phyloP scores from a whole-genome alignment of 1,140 invertebrate genomes.

The Phthorimaea operculella region DNA sequence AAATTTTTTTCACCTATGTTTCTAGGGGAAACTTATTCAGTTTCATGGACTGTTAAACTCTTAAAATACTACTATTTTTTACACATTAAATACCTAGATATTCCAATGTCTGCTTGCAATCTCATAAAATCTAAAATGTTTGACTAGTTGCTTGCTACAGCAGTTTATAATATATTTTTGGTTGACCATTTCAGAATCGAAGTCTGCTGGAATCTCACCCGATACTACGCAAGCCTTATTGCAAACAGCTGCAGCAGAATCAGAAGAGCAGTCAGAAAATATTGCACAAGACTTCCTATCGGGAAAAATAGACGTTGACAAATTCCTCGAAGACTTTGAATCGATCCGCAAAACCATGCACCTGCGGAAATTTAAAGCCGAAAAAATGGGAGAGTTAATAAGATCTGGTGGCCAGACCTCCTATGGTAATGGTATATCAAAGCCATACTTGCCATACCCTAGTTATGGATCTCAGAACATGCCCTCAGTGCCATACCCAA shows the following conservation, averaged over 20 bases:
- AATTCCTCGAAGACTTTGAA: slow-evolving; percentile 83
- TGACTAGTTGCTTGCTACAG: not conserved
- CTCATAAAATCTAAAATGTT: no score
- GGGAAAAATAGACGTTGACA: slow-evolving; percentile 78
- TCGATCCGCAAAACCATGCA: slow-evolving; percentile 81
- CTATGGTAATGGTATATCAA: slow-evolving; percentile 49
- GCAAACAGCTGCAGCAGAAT: slow-evolving; percentile 86
- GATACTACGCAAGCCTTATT: slow-evolving; percentile 86
- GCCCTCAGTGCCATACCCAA: slow-evolving; percentile 66
- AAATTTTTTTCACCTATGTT: no score
- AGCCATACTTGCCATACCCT: slow-evolving; percentile 56
- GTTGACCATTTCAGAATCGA: slow-evolving; percentile 73
- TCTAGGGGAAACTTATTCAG: no score
- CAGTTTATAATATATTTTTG: no score
- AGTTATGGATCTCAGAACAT: slow-evolving; percentile 45
- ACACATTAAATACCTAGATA: no score
- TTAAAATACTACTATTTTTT: no score
- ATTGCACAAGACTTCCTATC: slow-evolving; percentile 81
- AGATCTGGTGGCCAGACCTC: slow-evolving; percentile 46
- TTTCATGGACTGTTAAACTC: no score
- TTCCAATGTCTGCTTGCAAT: no score
- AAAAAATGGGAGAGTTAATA: slow-evolving; percentile 86
- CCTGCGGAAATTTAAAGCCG: slow-evolving; percentile 83
- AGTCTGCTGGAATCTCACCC: slow-evolving; percentile 76
- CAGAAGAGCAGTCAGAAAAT: slow-evolving; percentile 88